Base-by-base conservation (phyloP, 2,888 invertebrate species). In the Tachina fera region DNA sequence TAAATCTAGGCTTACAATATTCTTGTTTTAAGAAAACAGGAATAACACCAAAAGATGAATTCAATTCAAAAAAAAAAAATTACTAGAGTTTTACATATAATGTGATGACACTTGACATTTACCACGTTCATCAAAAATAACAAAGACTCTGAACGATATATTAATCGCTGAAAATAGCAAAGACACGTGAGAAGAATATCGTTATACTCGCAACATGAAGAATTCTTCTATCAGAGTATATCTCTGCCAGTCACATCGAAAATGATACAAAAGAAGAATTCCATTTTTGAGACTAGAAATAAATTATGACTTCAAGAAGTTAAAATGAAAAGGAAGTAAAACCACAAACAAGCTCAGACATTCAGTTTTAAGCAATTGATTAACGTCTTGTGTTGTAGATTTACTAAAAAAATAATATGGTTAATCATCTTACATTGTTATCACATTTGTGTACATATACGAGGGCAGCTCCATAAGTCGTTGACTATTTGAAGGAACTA, bases 91-190 rank as follows among this genome's bases (percentile, higher is more conserved):
- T 74, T 74, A 75, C 67, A 79, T 71, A 19, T 14, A 53, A 51
- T 13, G 8, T 9, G 76, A 81, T 72, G 85, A 86, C 85, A 86
- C 82, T 82, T 86, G 82, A 82, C 85, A 86, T 86, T 75, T 85
- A 70, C 78, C 65, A 58, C 14, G 49, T 41, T 60, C 43, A 58
- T 58, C 65, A 49, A 71, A 79, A 13, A 49, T 13, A 58, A 67
- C 31, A 31, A 22, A 43, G 60, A 58, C 65, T 22, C 45, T 83
- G 65, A 76, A 31, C 51, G 39, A 83, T 71, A 83, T 45, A 49
- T 80, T 58, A 60, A 45, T 10, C 41, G 51, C n/a, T 56, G 43
- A 10, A 63, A 45, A 79, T 14, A 58, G 45, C 13, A 60, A 10
- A 3, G 16, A 22, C 43, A 70, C 82, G 82, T 83, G 82, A 83